Evolutionary conservation across 2,888 invertebrate species (phyloP).

Genomic region (Apotomis turbidana): DNA sequence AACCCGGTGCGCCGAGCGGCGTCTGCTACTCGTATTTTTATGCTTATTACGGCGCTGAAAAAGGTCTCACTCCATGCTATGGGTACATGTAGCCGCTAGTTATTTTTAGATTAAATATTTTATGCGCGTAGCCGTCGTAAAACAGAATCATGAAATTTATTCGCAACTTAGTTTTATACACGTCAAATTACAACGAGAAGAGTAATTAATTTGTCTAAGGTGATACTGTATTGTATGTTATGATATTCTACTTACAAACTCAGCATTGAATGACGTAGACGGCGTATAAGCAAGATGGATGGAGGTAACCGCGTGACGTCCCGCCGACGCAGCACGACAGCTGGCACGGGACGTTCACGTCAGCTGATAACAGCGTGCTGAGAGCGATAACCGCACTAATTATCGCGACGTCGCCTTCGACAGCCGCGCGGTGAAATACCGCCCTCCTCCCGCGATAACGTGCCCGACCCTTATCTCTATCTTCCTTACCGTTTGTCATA

Average conservation of each 20-base stretch:
- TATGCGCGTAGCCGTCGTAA: constrained; percentile 28
- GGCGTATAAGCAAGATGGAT: not conserved
- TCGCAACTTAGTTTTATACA: constrained; percentile 18
- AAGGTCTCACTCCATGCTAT: constrained; percentile 18
- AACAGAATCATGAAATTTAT: constrained; percentile 28
- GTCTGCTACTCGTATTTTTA: constrained; percentile 56
- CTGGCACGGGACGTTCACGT: constrained; percentile 51
- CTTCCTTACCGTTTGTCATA: constrained; percentile 81
- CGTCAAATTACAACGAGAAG: not conserved
- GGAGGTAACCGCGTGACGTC: not conserved
- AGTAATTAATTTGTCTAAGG: constrained; percentile 8
- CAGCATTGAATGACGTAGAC: not conserved
- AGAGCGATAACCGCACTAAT: constrained; percentile 53
- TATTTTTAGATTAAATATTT: constrained; percentile 33
- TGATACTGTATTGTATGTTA: not conserved
- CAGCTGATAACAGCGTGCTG: constrained; percentile 55
- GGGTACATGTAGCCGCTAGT: constrained; percentile 5
- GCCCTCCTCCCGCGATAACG: constrained; percentile 65
- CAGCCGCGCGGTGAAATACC: constrained; percentile 52
- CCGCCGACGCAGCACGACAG: constrained; percentile 19
- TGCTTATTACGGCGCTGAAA: constrained; percentile 45
- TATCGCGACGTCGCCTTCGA: constrained; percentile 54
- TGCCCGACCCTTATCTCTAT: constrained; percentile 76
- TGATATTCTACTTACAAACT: not conserved
- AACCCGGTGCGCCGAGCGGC: constrained; percentile 53